Evolutionary conservation across 2,113 vertebrate species (phyloP), one percentile per base, ranked within the genome.

Genomic region (Corythoichthys haematopterus): DNA sequence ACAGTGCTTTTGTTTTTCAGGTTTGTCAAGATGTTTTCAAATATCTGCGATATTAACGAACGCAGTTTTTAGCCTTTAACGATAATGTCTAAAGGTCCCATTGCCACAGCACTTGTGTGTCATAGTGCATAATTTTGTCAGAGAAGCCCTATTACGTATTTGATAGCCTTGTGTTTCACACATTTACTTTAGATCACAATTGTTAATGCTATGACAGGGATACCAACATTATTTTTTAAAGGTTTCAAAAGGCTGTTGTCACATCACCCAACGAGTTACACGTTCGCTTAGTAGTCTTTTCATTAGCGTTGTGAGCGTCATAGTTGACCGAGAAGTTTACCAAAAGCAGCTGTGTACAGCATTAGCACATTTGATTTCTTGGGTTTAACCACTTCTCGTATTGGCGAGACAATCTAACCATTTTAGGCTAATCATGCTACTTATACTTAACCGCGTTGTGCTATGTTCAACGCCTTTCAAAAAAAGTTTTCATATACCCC

Each of bases 381-480:
- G 12, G 28, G 28, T 35, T 56, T 56, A 59, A 59, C 36, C 15
- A 45, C n/a, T 62, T 57, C 52, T 67, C 14, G 51, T 66, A 50
- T 6, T 33, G 28, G 40, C 38, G 43, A 62, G 40, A 62, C 60
- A 62, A 62, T 62, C 60, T 62, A 28, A 46, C 11, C 13, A 45
- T 62, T 75, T 80, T 76, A 83, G 72, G 76, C 80, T 83, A 83
- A 80, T 82, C 75, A 78, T 81, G 78, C 82, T 86, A 84, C 83
- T 85, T 83, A 84, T 86, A 84, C 83, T 84, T 83, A 84, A 40
- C 60, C 6, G 15, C 37, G 20, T 62, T 7, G 15, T 62, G 43
- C 60, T 46, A 33, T n/a, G 6, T 46, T 28, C n/a, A 43, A 61
- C 80, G 85, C 85, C 87, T 70, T 90, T 89, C 88, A 84, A 87